These are phyloP conservation scores for Carollia perspicillata DNA, from an alignment of 2,113 vertebrate genomes.

Conservation along the genomic window DNA sequence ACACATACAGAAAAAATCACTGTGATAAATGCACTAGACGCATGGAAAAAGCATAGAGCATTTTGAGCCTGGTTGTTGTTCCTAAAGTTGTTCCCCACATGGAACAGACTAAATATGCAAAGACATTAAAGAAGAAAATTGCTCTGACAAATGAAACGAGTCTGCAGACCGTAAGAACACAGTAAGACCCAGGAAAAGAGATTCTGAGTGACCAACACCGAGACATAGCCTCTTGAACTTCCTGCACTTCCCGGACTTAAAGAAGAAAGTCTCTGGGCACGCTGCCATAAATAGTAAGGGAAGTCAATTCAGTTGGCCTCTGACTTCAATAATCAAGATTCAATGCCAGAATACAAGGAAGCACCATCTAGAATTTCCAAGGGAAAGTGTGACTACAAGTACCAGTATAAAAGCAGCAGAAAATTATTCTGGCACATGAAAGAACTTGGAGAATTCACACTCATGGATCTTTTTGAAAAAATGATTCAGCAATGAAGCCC, in stretches of 20 bases:
- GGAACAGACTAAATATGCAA: background rate
- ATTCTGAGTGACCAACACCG: background rate
- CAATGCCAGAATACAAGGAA: background rate
- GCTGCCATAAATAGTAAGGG: background rate
- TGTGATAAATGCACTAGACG: background rate
- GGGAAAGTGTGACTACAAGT: background rate
- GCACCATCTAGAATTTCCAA: background rate
- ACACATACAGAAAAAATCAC: background rate
- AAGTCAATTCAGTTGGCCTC: background rate
- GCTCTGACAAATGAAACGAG: background rate
- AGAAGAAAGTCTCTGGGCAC: background rate
- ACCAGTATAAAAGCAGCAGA: background rate
- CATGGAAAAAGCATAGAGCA: background rate
- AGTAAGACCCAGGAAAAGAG: background rate
- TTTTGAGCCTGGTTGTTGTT: background rate
- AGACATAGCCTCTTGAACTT: background rate
- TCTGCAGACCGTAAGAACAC: background rate
- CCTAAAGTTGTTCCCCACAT: background rate
- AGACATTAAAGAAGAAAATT: background rate
- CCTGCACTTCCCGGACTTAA: background rate
- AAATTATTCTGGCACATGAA: background rate
- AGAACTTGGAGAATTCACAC: background rate
- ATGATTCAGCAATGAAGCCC: background rate
- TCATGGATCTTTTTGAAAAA: background rate
- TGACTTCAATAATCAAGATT: background rate